These are phyloP conservation scores for Drosophila parthenogenetica DNA, from an alignment of 2,888 invertebrate species.

Conservation along the genomic window DNA sequence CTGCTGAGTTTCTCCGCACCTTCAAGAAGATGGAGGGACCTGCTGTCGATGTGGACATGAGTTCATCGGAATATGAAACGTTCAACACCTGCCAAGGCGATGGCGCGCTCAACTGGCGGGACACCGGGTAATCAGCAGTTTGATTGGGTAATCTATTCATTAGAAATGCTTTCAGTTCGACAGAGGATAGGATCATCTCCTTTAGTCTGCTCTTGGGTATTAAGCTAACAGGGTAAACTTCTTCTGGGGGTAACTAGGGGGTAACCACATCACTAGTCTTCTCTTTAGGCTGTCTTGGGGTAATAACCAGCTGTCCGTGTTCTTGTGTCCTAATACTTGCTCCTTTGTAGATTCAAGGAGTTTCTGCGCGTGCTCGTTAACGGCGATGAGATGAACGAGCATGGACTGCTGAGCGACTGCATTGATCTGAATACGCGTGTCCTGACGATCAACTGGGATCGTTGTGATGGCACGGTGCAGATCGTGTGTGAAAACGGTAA, in stretches of 20 bases:
- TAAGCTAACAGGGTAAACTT: too few species aligned
- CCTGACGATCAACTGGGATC: constrained; percentile 61
- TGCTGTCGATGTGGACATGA: constrained; percentile 85
- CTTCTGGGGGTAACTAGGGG: too few species aligned
- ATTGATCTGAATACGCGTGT: constrained; percentile 64
- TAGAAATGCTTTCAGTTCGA: too few species aligned
- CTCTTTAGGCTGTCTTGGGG: too few species aligned
- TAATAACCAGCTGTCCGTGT: too few species aligned
- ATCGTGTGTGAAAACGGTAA: constrained; percentile 80
- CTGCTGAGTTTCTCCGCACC: constrained; percentile 86
- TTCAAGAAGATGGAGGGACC: constrained; percentile 85
- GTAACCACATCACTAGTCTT: too few species aligned
- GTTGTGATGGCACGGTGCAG: constrained; percentile 43
- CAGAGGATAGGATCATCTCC: too few species aligned
- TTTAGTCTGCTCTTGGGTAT: too few species aligned
- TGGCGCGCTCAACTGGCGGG: constrained; percentile 89
- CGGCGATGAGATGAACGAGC: constrained; percentile 47
- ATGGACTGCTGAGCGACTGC: constrained; percentile 72
- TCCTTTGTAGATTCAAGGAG: constrained; percentile 28
- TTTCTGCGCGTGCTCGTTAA: constrained; percentile 52
- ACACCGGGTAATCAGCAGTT: constrained; percentile 86
- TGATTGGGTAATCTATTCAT: constrained; percentile 86
- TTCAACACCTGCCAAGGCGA: constrained; percentile 90
- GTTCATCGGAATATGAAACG: constrained; percentile 88
- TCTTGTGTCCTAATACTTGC: too few species aligned